Evolutionary conservation across 2,888 invertebrate species (phyloP), one percentile per base, ranked within the genome.

Genomic region (Arctia plantaginis): DNA sequence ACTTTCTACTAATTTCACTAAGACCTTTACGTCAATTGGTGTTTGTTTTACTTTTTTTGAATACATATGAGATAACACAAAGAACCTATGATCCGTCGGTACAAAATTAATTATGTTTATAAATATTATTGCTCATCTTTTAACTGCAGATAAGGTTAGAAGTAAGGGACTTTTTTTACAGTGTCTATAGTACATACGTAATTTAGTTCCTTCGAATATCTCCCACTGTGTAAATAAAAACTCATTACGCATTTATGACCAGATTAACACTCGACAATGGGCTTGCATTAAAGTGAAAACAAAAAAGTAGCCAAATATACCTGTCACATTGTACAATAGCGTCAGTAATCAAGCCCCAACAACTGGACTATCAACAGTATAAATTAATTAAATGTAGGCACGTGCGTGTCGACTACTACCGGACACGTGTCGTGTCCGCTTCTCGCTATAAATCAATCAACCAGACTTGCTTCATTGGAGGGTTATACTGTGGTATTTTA

Each of bases 331-430:
- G 20, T 1, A 72, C 72, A 65, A 33, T 66, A 67, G 71, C 75
- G 59, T 72, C 69, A 73, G 69, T 78, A 76, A 80, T 69, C 79
- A 76, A 77, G 71, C 77, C 73, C 51, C 59, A 77, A 73, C 71
- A 72, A 83, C 77, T 70, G 76, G 72, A 77, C 79, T 85, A 87
- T 86, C 88, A 85, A 84, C 84, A 83, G 86, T 85, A 75, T 85
- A 89, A 89, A 85, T 91, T 92, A 92, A 93, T 92, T 93, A 92
- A 91, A 86, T 80, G 82, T 33, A 74, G 81, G 78, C 87, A 87
- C 88, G 82, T 80, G 87, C 83, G 87, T 89, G 90, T 86, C 82
- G 81, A 47, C 51, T 67, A 47, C 83, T 85, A 82, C 86, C 83
- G 78, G 82, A 81, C 87, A 86, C 83, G 87, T 86, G 86, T 85